Base-by-base conservation (phyloP, 1,140 invertebrate species). In the Drosophila tsacasi region DNA sequence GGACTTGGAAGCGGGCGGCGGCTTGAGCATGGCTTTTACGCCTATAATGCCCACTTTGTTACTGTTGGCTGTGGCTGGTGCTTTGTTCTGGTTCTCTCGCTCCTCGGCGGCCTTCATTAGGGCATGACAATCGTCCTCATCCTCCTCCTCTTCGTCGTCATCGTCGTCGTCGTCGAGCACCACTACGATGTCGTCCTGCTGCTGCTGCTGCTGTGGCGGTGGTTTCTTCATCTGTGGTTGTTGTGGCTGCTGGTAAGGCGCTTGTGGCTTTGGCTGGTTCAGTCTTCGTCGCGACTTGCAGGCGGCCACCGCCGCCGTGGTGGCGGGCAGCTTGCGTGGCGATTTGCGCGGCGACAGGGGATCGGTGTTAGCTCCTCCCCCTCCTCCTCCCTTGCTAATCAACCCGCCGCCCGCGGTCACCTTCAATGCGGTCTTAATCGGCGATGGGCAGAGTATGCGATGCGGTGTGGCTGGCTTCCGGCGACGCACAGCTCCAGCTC, bases 381-480 rank as follows among this genome's bases (percentile, higher is more conserved):
- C 23, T 25, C 17, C 42, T 54, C 57, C 67, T 12, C 19, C 66
- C 62, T 69, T 69, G 63, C 66, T 37, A 25, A 69, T 72, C 7
- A 55, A 17, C 32, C 13, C 52, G 15, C 52, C 52, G 8, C 66
- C 62, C n/a, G 46, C 50, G 5, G 66, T 58, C 19, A 30, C 60
- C 15, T 72, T 50, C 44, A 74, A 13, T 17, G 40, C 61, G 17
- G 87, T 76, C 57, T 93, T 93, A 3, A 91, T 87, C 6, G 92
- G 91, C 40, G 92, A 93, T 37, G 92, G 92, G 61, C 91, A 92
- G 4, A 93, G 67, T 44, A 93, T 93, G 30, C 92, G 92, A 78
- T 93, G 92, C 17, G 92, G 92, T 7, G 92, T 93, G 13, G 92
- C 91, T 37, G 92, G 92, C 57, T 93, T 93, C 13, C 89, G 76